These are phyloP conservation scores for Galerucella calmariensis DNA, from an alignment of 2,888 invertebrate species.

Conservation along the genomic window DNA sequence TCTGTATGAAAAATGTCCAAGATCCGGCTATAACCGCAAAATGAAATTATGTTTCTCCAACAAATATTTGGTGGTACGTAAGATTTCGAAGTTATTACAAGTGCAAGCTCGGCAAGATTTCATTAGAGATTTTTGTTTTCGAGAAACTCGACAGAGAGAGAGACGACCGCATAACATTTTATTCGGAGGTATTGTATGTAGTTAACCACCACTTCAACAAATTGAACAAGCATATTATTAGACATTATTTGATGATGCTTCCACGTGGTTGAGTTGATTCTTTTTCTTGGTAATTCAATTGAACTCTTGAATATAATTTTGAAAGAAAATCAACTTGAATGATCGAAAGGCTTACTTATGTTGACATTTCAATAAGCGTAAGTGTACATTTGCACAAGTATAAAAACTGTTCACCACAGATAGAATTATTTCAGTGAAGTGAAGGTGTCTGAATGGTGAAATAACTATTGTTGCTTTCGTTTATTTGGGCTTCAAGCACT, in stretches of 20 bases:
- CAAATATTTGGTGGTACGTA: slow-evolving; percentile 48
- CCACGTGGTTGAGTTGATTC: not conserved
- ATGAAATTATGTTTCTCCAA: slow-evolving; percentile 54
- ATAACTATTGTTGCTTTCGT: too few species aligned
- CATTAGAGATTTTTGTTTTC: slow-evolving; percentile 1
- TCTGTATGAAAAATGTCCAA: not conserved
- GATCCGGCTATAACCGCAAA: slow-evolving; percentile 13
- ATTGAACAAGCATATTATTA: too few species aligned
- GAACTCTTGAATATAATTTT: too few species aligned
- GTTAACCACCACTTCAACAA: not conserved
- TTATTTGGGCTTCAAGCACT: too few species aligned
- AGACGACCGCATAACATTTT: not conserved
- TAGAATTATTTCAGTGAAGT: too few species aligned
- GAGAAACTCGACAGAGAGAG: not conserved
- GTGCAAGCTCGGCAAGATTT: slow-evolving; percentile 42
- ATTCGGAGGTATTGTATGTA: not conserved
- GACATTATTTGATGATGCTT: too few species aligned
- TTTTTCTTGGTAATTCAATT: not conserved
- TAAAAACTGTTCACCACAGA: too few species aligned
- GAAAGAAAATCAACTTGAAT: not conserved
- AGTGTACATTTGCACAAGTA: too few species aligned
- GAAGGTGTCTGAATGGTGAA: too few species aligned
- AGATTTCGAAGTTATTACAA: slow-evolving; percentile 52
- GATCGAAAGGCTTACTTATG: not conserved
- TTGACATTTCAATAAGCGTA: too few species aligned